Conservation (phyloP, 2,888 invertebrate genomes). For the Eupithecia abbreviata region DNA sequence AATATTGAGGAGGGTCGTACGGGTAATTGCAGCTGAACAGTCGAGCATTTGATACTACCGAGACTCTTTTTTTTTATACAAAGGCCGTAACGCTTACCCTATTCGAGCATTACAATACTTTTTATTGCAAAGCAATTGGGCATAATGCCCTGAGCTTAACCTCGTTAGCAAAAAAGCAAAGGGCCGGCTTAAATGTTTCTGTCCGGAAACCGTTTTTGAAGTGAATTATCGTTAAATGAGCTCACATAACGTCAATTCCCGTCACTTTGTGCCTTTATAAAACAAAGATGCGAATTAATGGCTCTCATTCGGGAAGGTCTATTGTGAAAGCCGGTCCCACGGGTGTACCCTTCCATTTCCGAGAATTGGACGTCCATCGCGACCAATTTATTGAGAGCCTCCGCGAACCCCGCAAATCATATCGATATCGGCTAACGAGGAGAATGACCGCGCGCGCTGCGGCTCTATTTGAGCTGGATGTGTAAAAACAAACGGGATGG, state of each 20-base stretch:
- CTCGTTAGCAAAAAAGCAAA: constrained; percentile 38
- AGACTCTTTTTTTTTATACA: constrained; percentile 40
- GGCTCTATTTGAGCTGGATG: constrained; percentile 68
- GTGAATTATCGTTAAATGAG: constrained; percentile 74
- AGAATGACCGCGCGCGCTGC: constrained; percentile 53
- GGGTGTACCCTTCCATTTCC: constrained; percentile 80
- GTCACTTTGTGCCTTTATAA: constrained; percentile 78
- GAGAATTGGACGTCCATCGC: constrained; percentile 76
- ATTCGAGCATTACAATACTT: constrained; percentile 44
- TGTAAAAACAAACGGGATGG: constrained; percentile 76
- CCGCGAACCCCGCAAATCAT: constrained; percentile 59
- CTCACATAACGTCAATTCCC: constrained; percentile 74
- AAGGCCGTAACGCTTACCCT: constrained; percentile 37
- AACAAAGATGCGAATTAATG: constrained; percentile 83
- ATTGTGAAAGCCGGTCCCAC: constrained; percentile 77
- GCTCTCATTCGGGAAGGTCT: constrained; percentile 78
- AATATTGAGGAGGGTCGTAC: constrained; percentile 45
- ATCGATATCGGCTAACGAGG: constrained; percentile 62
- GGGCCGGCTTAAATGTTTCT: constrained; percentile 51
- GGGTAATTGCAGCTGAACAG: constrained; percentile 42
- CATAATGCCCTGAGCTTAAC: constrained; percentile 42
- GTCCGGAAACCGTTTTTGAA: constrained; percentile 57
- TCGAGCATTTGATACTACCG: constrained; percentile 38
- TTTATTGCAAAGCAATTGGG: constrained; percentile 44
- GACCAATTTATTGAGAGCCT: constrained; percentile 67